A percentile compares a stretch with the other conserved stretches of the same genome.
phyloP scores from a whole-genome alignment of 2,113 vertebrate genomes.

The Lepus timidus region DNA sequence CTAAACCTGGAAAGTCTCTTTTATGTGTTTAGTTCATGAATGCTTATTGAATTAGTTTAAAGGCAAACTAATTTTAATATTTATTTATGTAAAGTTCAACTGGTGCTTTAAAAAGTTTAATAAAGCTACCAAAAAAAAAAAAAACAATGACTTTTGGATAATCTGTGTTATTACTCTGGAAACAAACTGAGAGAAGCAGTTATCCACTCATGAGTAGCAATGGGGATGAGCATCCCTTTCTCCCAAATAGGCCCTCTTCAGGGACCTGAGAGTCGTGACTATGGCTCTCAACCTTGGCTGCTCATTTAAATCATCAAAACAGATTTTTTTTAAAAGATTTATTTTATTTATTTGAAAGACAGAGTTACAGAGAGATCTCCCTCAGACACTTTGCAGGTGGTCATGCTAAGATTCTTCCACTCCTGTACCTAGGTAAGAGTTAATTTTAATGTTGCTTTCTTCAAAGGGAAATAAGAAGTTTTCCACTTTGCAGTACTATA shows the following conservation, averaged over 20 bases:
- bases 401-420: neutral
- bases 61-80: conserved; percentile 31
- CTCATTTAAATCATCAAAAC: neutral
- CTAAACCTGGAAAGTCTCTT: conserved; percentile 31
- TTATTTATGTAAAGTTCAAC: neutral
- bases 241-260: neutral
- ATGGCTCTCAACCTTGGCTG: neutral
- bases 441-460: conserved; percentile 23
- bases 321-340: neutral
- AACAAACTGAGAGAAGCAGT: neutral
- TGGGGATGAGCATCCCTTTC: neutral
- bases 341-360: no score
- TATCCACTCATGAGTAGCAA: neutral
- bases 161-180: neutral
- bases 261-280: neutral
- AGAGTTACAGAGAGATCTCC: neutral
- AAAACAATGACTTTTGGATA: neutral
- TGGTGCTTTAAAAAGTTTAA: conserved; percentile 18
- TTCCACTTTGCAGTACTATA: neutral
- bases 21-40: neutral
- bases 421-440: neutral
- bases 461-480: neutral
- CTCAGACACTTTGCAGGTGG: neutral
- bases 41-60: conserved; percentile 4
- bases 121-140: neutral